Evolutionary conservation across 2,888 invertebrate genomes (phyloP).

Genomic region (Thera britannica): DNA sequence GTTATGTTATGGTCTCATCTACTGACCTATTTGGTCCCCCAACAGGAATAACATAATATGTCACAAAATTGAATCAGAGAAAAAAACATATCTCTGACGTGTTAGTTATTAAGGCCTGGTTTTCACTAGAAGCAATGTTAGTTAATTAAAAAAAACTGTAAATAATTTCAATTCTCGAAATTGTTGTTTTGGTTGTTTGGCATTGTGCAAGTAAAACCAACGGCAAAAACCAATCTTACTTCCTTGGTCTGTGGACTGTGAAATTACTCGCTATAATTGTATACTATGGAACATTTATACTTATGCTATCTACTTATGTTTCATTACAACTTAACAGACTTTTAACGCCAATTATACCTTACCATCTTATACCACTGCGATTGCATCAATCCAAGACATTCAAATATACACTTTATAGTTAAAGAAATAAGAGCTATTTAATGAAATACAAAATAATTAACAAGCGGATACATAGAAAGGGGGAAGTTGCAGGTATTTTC

Average conservation of each 20-base stretch:
- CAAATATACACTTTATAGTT: constrained; percentile 45
- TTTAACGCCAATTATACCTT: constrained; percentile 75
- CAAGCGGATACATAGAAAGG: constrained; percentile 53
- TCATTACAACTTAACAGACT: constrained; percentile 80
- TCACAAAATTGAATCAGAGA: no score
- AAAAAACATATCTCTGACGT: no score
- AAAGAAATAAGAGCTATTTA: constrained; percentile 36
- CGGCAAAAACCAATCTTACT: constrained; percentile 12
- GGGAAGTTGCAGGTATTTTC: constrained; percentile 64
- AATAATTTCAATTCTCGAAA: no score
- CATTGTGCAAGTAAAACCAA: constrained; percentile 11
- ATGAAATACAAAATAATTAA: constrained; percentile 1
- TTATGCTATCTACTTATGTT: constrained; percentile 77
- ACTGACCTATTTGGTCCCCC: no score
- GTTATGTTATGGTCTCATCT: no score
- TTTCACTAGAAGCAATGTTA: no score
- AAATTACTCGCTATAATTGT: constrained; percentile 71
- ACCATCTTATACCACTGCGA: constrained; percentile 47
- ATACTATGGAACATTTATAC: constrained; percentile 61
- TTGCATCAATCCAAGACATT: constrained; percentile 4
- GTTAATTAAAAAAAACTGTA: no score
- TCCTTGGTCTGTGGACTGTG: constrained; percentile 54
- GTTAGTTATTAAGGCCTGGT: no score
- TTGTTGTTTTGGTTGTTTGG: no score
- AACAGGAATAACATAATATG: no score